Percentiles rank a stretch among this genome's conserved stretches.
phyloP scores from a whole-genome alignment of 2,797 vertebrate genomes.

The Danio choprae region DNA sequence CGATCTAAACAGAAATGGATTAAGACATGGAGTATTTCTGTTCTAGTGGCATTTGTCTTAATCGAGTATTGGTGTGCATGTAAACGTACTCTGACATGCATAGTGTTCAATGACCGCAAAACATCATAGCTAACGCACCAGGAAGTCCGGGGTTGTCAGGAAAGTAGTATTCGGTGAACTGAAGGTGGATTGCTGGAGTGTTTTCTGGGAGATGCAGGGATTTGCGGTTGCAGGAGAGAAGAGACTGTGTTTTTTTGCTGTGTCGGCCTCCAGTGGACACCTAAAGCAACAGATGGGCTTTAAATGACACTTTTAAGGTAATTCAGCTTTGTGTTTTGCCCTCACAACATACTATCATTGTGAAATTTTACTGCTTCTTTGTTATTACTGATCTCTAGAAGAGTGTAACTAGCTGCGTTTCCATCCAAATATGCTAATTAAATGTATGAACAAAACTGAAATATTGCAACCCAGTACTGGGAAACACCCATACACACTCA shows the following conservation, averaged over 20 bases:
- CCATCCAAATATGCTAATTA: too few relatives aligned
- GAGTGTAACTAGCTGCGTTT: not conserved
- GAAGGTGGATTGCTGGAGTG: slow-evolving; percentile 90
- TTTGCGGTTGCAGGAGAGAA: slow-evolving; percentile 92
- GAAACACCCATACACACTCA: too few relatives aligned
- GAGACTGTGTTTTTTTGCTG: slow-evolving; percentile 90
- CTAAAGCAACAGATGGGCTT: slow-evolving; percentile 67
- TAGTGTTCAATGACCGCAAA: not conserved
- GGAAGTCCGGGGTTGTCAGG: slow-evolving; percentile 87
- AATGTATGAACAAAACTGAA: too few relatives aligned
- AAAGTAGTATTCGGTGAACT: slow-evolving; percentile 97
- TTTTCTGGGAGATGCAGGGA: slow-evolving; percentile 81
- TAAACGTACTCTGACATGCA: not conserved
- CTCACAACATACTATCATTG: not conserved
- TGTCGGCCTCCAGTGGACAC: slow-evolving; percentile 92
- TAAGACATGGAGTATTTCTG: too few relatives aligned
- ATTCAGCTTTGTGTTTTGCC: not conserved
- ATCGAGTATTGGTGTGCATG: too few relatives aligned
- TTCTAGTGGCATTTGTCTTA: too few relatives aligned
- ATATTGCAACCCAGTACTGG: too few relatives aligned
- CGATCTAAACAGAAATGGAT: too few relatives aligned
- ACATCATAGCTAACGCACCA: slow-evolving; percentile 67
- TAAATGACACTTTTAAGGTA: not conserved
- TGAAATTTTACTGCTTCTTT: not conserved
- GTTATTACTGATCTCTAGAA: not conserved